Evolutionary conservation across 2,888 invertebrate species (phyloP), one percentile per base, ranked within the genome.

Genomic region (Rosalia funebris): DNA sequence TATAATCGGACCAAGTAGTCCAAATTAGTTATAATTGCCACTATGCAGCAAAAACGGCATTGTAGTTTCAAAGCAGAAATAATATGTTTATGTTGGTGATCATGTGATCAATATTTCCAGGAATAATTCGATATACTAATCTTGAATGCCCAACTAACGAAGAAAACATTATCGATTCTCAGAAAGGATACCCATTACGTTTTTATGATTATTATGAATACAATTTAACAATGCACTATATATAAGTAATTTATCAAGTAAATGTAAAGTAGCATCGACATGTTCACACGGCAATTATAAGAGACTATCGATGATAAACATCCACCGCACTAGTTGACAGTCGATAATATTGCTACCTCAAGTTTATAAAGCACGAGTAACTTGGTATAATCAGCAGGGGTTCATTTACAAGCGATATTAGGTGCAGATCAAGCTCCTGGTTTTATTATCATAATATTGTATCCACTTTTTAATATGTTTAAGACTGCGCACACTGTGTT

Each of bases 221-320:
- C 39, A 15, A 5, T 46, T 46, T 32, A 20, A 11, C 32, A 57
- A 50, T 42, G 31, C 53, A 66, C 60, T 46, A 56, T 64, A 62
- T 58, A 19, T 48, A 39, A 64, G 60, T 57, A 65, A 67, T 67
- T 67, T 65, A 67, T 65, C 59, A 63, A 56, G 48, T 53, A 45
- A 63, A 64, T 62, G 62, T 61, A 58, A 60, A 63, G 59, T 59
- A 50, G 58, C 59, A 61, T 62, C 61, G 63, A 55, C 59, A 57
- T 65, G 65, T 67, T 67, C 67, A 65, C 67, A 67, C 67, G 65
- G 65, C 65, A 67, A 67, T 67, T 67, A 67, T 65, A 57, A 47
- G 57, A 61, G 54, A 52, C 55, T 53, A 61, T 44, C 17, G 55
- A 67, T 67, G 67, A 67, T 63, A 65, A 63, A 65, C 61, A 55